These are phyloP conservation scores for Cynocephalus volans DNA, from an alignment of 2,113 vertebrate species.

Conservation along the genomic window DNA sequence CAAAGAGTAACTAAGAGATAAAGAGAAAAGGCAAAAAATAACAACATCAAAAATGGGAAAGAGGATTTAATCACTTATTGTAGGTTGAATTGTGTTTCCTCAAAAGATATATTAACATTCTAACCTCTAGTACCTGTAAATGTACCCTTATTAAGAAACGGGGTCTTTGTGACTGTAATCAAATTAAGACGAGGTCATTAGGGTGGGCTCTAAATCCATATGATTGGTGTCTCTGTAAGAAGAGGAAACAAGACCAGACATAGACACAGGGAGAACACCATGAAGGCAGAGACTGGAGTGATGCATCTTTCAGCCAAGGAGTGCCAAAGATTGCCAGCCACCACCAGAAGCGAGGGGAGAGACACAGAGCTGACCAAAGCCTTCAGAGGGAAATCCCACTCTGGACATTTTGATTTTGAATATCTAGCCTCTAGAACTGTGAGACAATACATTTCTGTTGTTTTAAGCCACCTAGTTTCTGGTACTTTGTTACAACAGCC, in stretches of 20 bases:
- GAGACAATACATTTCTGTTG: background rate
- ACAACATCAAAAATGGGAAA: conserved; percentile 15
- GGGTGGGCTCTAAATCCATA: background rate
- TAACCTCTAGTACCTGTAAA: background rate
- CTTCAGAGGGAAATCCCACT: background rate
- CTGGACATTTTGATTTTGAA: background rate
- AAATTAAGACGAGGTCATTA: background rate
- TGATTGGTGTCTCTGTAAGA: background rate
- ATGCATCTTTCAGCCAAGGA: background rate
- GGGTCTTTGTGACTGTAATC: background rate
- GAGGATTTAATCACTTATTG: background rate
- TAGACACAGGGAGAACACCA: background rate
- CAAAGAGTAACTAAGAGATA: background rate
- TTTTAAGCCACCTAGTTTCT: background rate
- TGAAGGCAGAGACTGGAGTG: background rate
- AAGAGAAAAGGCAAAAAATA: background rate
- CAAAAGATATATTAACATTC: background rate
- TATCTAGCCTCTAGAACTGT: background rate
- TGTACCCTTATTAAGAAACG: background rate
- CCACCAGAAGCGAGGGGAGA: background rate
- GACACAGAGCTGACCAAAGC: background rate
- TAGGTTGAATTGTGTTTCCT: background rate
- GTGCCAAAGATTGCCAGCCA: background rate
- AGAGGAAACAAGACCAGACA: background rate
- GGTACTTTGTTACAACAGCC: background rate